Evolutionary conservation across 2,888 invertebrate genomes (phyloP), one percentile per base, ranked within the genome.

Genomic region (Acleris literana): DNA sequence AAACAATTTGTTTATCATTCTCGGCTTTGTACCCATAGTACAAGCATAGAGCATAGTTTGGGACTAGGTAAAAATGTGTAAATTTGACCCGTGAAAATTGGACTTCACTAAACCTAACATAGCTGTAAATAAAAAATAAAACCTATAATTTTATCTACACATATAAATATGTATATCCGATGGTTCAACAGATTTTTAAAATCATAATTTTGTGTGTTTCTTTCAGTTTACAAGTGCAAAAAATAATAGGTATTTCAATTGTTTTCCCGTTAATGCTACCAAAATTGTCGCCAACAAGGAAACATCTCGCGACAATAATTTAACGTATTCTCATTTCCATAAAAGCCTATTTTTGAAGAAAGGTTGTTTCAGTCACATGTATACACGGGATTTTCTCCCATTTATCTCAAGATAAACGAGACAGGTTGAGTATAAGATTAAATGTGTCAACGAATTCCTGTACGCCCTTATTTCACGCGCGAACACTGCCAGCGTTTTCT

Each of bases 381-480:
- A 66, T 57, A 62, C 66, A 57, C 33, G 76, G 73, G 76, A 82
- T 84, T 81, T 81, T 77, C 79, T 78, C 82, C 82, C 83, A 69
- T 71, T 86, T 85, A 83, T 83, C 82, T 78, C 77, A 79, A 84
- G 85, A 88, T 85, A 86, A 87, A 85, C 84, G 86, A 75, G 74
- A 82, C 82, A 82, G 79, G 81, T 84, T 84, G 80, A 82, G 82
- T 82, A 75, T 82, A 79, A 87, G 88, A 88, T 88, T 88, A 89
- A 82, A 79, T 74, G 78, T 86, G 88, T 87, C 88, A 87, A 75
- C 84, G 80, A 78, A 84, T 81, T 80, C 79, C 80, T 73, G 69
- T 69, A 68, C 68, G 68, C 72, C 71, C 69, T 75, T 71, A 69
- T 74, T 68, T 68, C 65, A 51, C 71, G 69, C 64, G 57, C 46